These are phyloP conservation scores for Galago senegalensis DNA, from an alignment of 2,797 vertebrate genomes.

Conservation along the genomic window DNA sequence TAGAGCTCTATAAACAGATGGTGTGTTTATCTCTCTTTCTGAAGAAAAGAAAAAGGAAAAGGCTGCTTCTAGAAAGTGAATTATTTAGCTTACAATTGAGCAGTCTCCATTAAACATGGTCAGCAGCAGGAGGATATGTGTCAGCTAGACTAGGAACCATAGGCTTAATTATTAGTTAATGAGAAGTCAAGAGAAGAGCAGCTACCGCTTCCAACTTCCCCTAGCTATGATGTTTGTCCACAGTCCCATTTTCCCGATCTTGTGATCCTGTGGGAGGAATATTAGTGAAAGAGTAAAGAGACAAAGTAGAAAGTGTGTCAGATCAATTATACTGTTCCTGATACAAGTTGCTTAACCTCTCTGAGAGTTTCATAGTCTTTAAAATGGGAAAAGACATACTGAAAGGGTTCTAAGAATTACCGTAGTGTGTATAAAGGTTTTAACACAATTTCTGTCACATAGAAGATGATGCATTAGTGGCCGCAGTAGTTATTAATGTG, in stretches of 20 bases:
- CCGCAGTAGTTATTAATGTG: neutral
- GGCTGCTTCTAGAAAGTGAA: conserved; percentile 50
- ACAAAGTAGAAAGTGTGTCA: neutral
- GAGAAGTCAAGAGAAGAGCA: neutral
- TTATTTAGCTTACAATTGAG: conserved; percentile 67
- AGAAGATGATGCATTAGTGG: neutral
- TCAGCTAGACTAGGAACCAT: neutral
- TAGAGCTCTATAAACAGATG: conserved; percentile 53
- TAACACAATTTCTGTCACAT: neutral
- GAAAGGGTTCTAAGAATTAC: neutral
- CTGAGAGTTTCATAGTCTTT: neutral
- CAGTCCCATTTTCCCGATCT: neutral
- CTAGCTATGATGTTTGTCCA: neutral
- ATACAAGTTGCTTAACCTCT: neutral
- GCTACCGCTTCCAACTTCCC: too few relatives aligned
- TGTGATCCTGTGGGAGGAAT: neutral
- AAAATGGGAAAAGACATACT: neutral
- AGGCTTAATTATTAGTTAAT: neutral
- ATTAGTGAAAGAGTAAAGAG: conserved; percentile 48
- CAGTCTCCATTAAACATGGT: neutral
- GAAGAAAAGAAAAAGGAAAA: conserved; percentile 74
- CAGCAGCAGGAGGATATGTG: neutral
- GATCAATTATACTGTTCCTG: neutral
- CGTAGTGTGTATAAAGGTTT: neutral
- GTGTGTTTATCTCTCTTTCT: conserved; percentile 69